Evolutionary conservation across 2,888 invertebrate genomes (phyloP).

Genomic region (Lepidocyrtinus sp.): DNA sequence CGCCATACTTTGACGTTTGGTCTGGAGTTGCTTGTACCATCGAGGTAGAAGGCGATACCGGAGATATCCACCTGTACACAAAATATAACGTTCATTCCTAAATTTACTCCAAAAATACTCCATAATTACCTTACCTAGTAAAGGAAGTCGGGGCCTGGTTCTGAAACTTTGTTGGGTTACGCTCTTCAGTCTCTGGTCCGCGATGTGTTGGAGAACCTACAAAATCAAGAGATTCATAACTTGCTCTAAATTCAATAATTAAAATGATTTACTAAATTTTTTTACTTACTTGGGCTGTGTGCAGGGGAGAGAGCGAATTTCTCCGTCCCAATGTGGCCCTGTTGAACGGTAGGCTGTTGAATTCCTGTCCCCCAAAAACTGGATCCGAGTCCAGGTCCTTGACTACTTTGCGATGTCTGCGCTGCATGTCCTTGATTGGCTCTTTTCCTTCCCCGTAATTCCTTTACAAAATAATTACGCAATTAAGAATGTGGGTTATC

Average conservation of each 20-base stretch:
- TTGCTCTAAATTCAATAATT: too few species aligned
- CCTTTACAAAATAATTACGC: slow-evolving; percentile 19
- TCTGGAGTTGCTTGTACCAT: slow-evolving; percentile 41
- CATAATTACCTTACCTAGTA: not conserved
- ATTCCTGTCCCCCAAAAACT: not conserved
- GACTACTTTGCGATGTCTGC: slow-evolving; percentile 14
- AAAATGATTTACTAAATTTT: too few species aligned
- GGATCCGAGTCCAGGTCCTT: slow-evolving; percentile 31
- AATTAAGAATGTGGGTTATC: not conserved
- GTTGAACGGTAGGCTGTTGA: slow-evolving; percentile 39
- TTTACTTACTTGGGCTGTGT: slow-evolving; percentile 40
- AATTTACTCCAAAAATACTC: too few species aligned
- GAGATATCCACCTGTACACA: not conserved
- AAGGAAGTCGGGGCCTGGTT: not conserved
- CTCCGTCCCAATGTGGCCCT: slow-evolving; percentile 26
- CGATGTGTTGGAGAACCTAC: not conserved
- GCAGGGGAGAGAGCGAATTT: slow-evolving; percentile 33
- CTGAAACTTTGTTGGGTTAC: not conserved
- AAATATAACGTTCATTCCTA: not conserved
- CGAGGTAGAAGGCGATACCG: not conserved
- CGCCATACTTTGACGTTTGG: slow-evolving; percentile 27
- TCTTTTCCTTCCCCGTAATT: slow-evolving; percentile 41
- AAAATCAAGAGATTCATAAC: too few species aligned
- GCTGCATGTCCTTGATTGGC: slow-evolving; percentile 15
- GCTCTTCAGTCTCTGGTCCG: not conserved